phyloP scores from a whole-genome alignment of 2,797 vertebrate genomes.

The Semotilus atromaculatus region DNA sequence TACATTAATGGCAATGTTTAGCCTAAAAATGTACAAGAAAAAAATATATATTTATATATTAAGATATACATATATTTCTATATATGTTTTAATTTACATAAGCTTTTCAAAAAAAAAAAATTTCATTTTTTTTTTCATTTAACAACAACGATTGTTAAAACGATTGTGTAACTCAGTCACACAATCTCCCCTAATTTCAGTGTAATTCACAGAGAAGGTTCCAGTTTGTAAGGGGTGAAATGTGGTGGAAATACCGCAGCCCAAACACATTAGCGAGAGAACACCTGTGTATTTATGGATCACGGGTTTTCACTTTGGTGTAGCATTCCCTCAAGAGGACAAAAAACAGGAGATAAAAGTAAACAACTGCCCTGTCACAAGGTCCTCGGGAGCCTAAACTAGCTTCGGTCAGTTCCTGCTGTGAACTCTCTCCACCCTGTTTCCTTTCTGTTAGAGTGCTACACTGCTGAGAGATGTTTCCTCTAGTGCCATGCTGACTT shows the following conservation, averaged over 20 bases:
- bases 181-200: slow-evolving; percentile 3
- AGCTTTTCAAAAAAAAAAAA: too few relatives aligned
- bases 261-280: slow-evolving; percentile 32
- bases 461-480: slow-evolving; percentile 45
- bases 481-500: slow-evolving; percentile 29
- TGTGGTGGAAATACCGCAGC: slow-evolving; percentile 32
- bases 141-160: not conserved
- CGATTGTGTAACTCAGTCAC: not conserved
- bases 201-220: slow-evolving; percentile 22
- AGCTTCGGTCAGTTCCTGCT: slow-evolving; percentile 44
- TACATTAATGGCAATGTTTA: not conserved
- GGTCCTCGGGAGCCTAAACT: slow-evolving; percentile 42
- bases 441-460: slow-evolving; percentile 44
- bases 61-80: too few relatives aligned
- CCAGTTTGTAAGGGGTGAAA: slow-evolving; percentile 22
- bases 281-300: slow-evolving; percentile 33
- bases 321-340: slow-evolving; percentile 10
- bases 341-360: slow-evolving; percentile 20
- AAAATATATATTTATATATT: too few relatives aligned
- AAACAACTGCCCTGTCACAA: slow-evolving; percentile 31
- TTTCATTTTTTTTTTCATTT: not conserved
- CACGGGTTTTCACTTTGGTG: not conserved
- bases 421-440: slow-evolving; percentile 20
- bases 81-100: not conserved
- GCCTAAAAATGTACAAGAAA: too few relatives aligned